Evolutionary conservation across 2,113 vertebrate species (phyloP).

Genomic region (Pogona vitticeps): DNA sequence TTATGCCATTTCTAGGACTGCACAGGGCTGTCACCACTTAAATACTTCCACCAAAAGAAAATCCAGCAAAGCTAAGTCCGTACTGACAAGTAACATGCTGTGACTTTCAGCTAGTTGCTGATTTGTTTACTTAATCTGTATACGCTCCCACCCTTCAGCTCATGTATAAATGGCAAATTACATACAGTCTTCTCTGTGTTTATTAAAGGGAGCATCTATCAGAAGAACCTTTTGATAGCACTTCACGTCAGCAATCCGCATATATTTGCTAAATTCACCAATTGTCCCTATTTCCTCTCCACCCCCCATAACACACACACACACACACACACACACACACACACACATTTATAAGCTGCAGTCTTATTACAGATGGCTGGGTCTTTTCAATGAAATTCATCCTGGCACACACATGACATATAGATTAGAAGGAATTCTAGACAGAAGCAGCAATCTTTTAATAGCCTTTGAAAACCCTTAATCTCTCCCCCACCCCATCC

Average conservation of each 20-base stretch:
- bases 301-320: too few species aligned
- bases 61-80: neutral
- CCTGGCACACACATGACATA: neutral
- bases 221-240: neutral
- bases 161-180: neutral
- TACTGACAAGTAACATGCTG: too few species aligned
- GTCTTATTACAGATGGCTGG: conserved; percentile 14
- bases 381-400: conserved; percentile 8
- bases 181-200: neutral
- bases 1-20: neutral
- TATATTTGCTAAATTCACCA: neutral
- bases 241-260: neutral
- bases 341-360: neutral
- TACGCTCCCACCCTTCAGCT: neutral
- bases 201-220: neutral
- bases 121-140: too few species aligned
- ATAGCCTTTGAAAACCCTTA: conserved; percentile 23
- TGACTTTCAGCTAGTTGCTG: too few species aligned
- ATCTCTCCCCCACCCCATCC: neutral
- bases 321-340: neutral
- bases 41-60: neutral
- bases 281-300: neutral
- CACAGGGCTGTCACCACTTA: too few species aligned
- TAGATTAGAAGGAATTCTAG: conserved; percentile 13
- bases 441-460: conserved; percentile 9